Evolutionary conservation across 2,888 invertebrate genomes (phyloP).

Genomic region (Chironomus riparius): DNA sequence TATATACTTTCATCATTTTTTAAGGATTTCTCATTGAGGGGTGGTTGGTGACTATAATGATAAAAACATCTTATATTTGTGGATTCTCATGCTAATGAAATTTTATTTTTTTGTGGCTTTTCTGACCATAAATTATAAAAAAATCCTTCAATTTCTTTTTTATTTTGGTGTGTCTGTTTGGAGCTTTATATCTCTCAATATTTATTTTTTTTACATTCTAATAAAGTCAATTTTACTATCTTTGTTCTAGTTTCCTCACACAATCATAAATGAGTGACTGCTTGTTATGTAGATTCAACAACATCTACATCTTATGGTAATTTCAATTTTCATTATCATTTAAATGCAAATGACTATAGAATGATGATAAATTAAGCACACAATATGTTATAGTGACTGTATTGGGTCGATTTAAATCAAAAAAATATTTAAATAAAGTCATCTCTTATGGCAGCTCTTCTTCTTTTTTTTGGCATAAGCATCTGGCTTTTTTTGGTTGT

Average conservation of each 20-base stretch:
- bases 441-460: background rate
- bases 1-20: background rate
- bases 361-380: background rate
- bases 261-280: too few species aligned
- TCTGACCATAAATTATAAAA: background rate
- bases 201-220: too few species aligned
- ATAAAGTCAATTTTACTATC: too few species aligned
- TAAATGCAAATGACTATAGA: background rate
- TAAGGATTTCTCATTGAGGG: background rate
- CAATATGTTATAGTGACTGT: background rate
- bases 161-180: too few species aligned
- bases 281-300: too few species aligned
- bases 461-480: background rate
- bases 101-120: background rate
- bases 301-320: too few species aligned
- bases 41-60: background rate
- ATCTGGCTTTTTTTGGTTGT: background rate
- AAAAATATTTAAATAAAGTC: background rate
- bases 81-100: background rate
- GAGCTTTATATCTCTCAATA: too few species aligned
- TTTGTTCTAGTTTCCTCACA: too few species aligned
- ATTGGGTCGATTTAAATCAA: background rate
- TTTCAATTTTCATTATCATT: background rate
- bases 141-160: too few species aligned
- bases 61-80: background rate